Conservation (phyloP, 2,888 invertebrate species). For the Trichopoda pennipes region DNA sequence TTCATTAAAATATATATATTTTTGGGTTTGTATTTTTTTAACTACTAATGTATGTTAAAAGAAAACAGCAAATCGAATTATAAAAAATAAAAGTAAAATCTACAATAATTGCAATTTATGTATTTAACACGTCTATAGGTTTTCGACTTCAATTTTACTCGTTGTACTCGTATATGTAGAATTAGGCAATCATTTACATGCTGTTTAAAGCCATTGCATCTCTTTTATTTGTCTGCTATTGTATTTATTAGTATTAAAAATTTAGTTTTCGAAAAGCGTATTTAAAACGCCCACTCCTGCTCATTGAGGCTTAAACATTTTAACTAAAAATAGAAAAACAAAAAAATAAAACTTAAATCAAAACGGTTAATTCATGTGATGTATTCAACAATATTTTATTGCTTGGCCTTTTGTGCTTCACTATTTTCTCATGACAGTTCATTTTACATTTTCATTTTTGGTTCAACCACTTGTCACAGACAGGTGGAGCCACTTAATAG, state of each 20-base stretch:
- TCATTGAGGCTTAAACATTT: slow-evolving; percentile 43
- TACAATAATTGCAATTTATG: slow-evolving; percentile 34
- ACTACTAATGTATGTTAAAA: too few relatives aligned
- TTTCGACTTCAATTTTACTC: slow-evolving; percentile 41
- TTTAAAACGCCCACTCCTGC: slow-evolving; percentile 53
- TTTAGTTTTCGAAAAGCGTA: slow-evolving; percentile 22
- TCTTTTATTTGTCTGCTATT: slow-evolving; percentile 25
- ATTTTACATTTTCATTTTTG: slow-evolving; percentile 12
- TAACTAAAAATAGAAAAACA: slow-evolving; percentile 13
- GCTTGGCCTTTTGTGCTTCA: slow-evolving; percentile 39
- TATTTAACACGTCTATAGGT: slow-evolving; percentile 55
- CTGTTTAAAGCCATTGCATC: slow-evolving; percentile 43
- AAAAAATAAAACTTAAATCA: background rate
- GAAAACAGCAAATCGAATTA: slow-evolving; percentile 1
- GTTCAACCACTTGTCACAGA: slow-evolving; percentile 55
- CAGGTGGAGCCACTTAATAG: slow-evolving; percentile 41
- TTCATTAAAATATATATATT: slow-evolving; percentile 15
- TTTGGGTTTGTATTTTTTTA: background rate
- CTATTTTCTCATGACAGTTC: slow-evolving; percentile 24
- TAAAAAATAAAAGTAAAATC: background rate
- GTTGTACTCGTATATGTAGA: slow-evolving; percentile 3
- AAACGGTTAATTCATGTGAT: slow-evolving; percentile 20
- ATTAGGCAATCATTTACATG: slow-evolving; percentile 48
- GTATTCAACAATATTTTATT: slow-evolving; percentile 22
- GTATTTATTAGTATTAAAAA: slow-evolving; percentile 30